phyloP scores from a whole-genome alignment of 2,797 vertebrate genomes.

The Adrianichthys oophorus region DNA sequence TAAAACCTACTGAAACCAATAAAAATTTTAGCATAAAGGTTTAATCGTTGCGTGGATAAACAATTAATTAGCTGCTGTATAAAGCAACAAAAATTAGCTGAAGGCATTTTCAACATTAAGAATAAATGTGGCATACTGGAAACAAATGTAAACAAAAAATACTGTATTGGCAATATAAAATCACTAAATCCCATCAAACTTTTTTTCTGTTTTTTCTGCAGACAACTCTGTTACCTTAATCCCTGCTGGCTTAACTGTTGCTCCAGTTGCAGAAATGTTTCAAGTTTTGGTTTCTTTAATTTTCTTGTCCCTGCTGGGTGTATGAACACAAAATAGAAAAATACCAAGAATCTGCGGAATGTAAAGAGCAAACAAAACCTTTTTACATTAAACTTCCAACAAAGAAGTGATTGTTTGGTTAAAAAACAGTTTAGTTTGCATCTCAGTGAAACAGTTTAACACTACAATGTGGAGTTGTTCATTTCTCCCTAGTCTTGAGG shows the following conservation, averaged over 20 bases:
- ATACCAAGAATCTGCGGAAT: slow-evolving; percentile 10
- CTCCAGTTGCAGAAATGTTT: slow-evolving; percentile 16
- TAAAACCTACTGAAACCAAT: too few relatives aligned
- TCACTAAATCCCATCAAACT: not conserved
- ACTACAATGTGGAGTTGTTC: too few relatives aligned
- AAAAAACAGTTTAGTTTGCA: not conserved
- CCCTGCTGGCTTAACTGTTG: slow-evolving; percentile 27
- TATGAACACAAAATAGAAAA: slow-evolving; percentile 5
- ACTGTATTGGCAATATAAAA: too few relatives aligned
- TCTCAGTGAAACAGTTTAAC: too few relatives aligned
- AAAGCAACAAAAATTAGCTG: too few relatives aligned
- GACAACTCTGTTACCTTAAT: slow-evolving; percentile 48
- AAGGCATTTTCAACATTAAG: too few relatives aligned
- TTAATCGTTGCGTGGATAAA: too few relatives aligned
- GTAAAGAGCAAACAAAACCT: slow-evolving; percentile 11
- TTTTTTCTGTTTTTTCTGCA: slow-evolving; percentile 19
- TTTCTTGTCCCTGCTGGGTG: slow-evolving; percentile 6
- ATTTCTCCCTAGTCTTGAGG: too few relatives aligned
- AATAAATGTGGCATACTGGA: too few relatives aligned
- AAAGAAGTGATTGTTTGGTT: slow-evolving; percentile 14
- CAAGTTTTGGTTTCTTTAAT: slow-evolving; percentile 21
- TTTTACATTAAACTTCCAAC: slow-evolving; percentile 10
- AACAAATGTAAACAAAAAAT: too few relatives aligned
- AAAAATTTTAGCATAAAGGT: too few relatives aligned
- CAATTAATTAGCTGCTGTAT: too few relatives aligned